Evolutionary conservation across 2,888 invertebrate genomes (phyloP), one percentile per base, ranked within the genome.

Genomic region (Eudemis profundana): DNA sequence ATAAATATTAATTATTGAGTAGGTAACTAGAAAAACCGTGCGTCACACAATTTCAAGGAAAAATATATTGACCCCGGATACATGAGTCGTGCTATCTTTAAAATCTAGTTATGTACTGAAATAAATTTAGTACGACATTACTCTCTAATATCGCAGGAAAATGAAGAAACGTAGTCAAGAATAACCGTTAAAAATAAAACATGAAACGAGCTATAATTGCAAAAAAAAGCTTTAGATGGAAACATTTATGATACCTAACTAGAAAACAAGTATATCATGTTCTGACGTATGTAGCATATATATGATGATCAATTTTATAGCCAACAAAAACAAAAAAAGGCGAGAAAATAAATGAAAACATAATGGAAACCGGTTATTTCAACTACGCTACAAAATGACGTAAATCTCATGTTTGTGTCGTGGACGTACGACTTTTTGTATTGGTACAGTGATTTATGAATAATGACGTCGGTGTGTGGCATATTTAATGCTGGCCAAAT

Each of bases 401-500:
- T 8, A 33, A 10, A 8, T 33, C 8, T 5, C 12, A 33, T 10
- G 5, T 33, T 10, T 33, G 12, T 33, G 7, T 33, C 33, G 8
- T 8, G 2, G 5, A 0, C 8, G 7, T 33, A 33, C 8, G 33
- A 8, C 33, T 2, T 10, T 33, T 33, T 33, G 33, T 2, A 2
- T 3, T 10, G 8, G 33, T 8, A 8, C 10, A 33, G 10, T 8
- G 10, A 2, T 3, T 8, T 8, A 2, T 33, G 33, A 33, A 33
- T 33, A 33, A 46, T 46, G 19, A 21, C 19, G 44, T 4, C 10
- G 44, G 7, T 42, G 17, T 49, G 50, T 17, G 12, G 61, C 14
- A 47, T 62, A 61, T 61, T 61, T 62, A 62, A 54, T 62, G 54
- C 19, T 40, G 29, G 47, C 27, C 2, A 12, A 49, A 23, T 56